phyloP scores from a whole-genome alignment of 1,140 invertebrate species.

The Drosophila simulans region DNA sequence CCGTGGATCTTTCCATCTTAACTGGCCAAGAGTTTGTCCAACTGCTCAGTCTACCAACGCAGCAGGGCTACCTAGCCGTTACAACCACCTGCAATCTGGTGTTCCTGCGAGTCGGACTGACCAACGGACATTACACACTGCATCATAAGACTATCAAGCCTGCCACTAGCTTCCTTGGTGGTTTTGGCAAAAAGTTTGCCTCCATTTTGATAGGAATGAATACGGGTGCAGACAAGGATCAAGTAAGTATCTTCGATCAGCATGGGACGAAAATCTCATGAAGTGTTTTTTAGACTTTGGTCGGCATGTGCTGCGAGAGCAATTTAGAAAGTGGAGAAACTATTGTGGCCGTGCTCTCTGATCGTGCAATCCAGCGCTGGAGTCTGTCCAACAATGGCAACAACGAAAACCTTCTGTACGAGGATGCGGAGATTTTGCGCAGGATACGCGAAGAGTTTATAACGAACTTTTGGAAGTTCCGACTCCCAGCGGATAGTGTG shows the following conservation, averaged over 20 bases:
- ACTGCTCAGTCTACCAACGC: constrained; percentile 88
- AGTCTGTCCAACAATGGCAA: constrained; percentile 69
- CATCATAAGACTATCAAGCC: constrained; percentile 90
- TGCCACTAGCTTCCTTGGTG: constrained; percentile 94
- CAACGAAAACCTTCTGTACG: constrained; percentile 73
- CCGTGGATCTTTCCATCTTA: constrained; percentile 93
- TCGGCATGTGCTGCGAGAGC: constrained; percentile 70
- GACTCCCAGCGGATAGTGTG: constrained; percentile 59
- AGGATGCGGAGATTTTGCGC: constrained; percentile 71
- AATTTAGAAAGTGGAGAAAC: constrained; percentile 47
- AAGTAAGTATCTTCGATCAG: constrained; percentile 86
- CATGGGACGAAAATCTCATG: too few species aligned
- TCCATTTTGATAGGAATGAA: constrained; percentile 95
- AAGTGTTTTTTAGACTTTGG: constrained; percentile 47
- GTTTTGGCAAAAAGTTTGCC: constrained; percentile 93
- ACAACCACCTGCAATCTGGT: constrained; percentile 96
- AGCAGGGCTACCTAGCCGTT: constrained; percentile 92
- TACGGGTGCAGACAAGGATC: constrained; percentile 89
- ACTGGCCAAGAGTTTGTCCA: constrained; percentile 93
- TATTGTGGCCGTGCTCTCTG: constrained; percentile 70
- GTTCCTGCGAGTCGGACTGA: constrained; percentile 88
- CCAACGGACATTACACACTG: constrained; percentile 88
- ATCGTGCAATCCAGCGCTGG: constrained; percentile 80
- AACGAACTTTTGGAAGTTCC: constrained; percentile 76
- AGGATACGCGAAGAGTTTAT: constrained; percentile 77